Percentiles rank a stretch among this genome's conserved stretches.
phyloP scores from a whole-genome alignment of 1,140 invertebrate genomes.

The Phymastichus coffea region DNA sequence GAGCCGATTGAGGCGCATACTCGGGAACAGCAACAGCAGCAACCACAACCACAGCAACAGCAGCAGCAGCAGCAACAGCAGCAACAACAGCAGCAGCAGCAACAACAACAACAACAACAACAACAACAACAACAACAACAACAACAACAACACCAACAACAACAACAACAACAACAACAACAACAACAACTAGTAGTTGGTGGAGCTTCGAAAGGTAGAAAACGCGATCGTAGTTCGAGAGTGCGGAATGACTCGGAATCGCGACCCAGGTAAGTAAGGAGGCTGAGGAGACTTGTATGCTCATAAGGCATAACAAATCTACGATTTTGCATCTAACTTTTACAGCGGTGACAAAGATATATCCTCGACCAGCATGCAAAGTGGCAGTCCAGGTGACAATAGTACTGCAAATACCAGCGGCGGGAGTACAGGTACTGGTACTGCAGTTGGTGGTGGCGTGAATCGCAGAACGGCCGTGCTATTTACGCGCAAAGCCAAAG shows the following conservation, averaged over 20 bases:
- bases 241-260: constrained; percentile 21
- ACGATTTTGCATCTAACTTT: too few species aligned
- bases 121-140: too few species aligned
- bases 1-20: constrained; percentile 10
- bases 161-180: too few species aligned
- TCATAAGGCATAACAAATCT: neutral
- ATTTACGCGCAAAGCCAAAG: constrained; percentile 73
- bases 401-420: neutral
- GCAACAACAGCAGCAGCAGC: constrained; percentile 29
- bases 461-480: constrained; percentile 82
- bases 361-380: neutral
- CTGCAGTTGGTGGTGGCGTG: constrained; percentile 58
- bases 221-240: constrained; percentile 7
- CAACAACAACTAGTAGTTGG: constrained; percentile 36
- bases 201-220: constrained; percentile 1
- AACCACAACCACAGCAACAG: too few species aligned
- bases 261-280: neutral
- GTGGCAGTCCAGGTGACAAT: neutral
- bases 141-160: too few species aligned
- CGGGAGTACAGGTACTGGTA: neutral
- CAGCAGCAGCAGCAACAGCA: too few species aligned
- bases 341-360: constrained; percentile 12
- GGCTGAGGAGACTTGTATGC: too few species aligned
- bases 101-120: too few species aligned
- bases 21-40: too few species aligned